phyloP scores from a whole-genome alignment of 2,888 invertebrate species.

The Melinaea marsaeus region DNA sequence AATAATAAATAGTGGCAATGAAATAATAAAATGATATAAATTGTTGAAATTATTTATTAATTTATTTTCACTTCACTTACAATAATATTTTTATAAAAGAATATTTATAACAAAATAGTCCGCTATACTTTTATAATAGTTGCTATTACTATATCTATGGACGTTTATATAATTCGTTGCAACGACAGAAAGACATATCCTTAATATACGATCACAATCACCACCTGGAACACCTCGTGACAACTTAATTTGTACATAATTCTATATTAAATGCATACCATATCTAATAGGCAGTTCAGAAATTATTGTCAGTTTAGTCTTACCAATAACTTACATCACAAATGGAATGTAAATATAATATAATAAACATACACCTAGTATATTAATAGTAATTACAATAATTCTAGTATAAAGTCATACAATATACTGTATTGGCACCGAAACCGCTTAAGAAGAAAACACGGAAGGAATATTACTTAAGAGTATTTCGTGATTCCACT shows the following conservation, averaged over 20 bases:
- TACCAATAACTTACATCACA: constrained; percentile 35
- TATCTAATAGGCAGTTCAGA: constrained; percentile 41
- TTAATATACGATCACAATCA: constrained; percentile 59
- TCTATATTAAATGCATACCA: constrained; percentile 69
- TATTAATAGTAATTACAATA: constrained; percentile 8
- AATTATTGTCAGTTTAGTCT: constrained; percentile 40
- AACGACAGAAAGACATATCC: constrained; percentile 17
- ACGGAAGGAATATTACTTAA: neutral
- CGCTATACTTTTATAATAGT: constrained; percentile 39
- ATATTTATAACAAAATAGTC: constrained; percentile 47
- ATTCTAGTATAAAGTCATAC: constrained; percentile 13
- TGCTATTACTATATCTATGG: constrained; percentile 44
- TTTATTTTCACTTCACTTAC: constrained; percentile 34
- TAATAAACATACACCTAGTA: constrained; percentile 6
- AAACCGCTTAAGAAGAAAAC: constrained; percentile 14
- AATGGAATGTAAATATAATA: constrained; percentile 37
- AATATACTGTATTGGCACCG: constrained; percentile 27
- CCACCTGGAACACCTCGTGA: constrained; percentile 58
- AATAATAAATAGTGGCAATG: too few species aligned
- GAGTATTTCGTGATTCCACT: constrained; percentile 22
- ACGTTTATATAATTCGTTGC: constrained; percentile 43
- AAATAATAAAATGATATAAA: too few species aligned
- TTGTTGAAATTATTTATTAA: constrained; percentile 35
- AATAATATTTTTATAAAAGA: constrained; percentile 46
- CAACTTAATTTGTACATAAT: constrained; percentile 71